A percentile compares a stretch with the other conserved stretches of the same genome.
Evolutionary conservation across 1,140 invertebrate species (phyloP).

Genomic region (Maniola jurtina): DNA sequence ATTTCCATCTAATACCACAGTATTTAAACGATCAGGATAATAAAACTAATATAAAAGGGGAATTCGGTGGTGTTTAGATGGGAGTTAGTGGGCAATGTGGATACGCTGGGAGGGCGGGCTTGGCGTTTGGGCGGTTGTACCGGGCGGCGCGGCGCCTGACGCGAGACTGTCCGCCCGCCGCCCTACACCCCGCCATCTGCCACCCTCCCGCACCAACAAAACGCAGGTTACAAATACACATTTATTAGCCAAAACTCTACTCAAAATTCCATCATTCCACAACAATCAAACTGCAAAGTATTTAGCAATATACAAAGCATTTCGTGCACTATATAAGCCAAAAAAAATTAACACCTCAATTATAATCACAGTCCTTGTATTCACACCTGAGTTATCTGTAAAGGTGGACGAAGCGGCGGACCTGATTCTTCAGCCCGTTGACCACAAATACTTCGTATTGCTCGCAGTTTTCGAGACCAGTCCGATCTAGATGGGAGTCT

Average conservation of each 20-base stretch:
- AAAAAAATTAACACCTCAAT: neutral
- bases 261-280: slow-evolving; percentile 58
- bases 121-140: slow-evolving; percentile 41
- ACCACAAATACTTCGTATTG: slow-evolving; percentile 34
- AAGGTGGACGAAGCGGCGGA: slow-evolving; percentile 49
- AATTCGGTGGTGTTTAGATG: slow-evolving; percentile 17
- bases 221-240: slow-evolving; percentile 66
- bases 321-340: too few relatives aligned
- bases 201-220: slow-evolving; percentile 62
- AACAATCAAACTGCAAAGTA: slow-evolving; percentile 17
- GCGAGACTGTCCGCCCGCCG: slow-evolving; percentile 66
- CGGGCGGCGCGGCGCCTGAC: slow-evolving; percentile 60
- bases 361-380: slow-evolving; percentile 20
- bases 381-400: slow-evolving; percentile 75
- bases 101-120: slow-evolving; percentile 42
- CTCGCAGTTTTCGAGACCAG: slow-evolving; percentile 46
- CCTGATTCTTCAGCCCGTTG: slow-evolving; percentile 44
- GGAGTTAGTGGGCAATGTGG: slow-evolving; percentile 31
- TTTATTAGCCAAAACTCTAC: slow-evolving; percentile 73
- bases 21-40: slow-evolving; percentile 9
- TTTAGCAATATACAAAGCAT: slow-evolving; percentile 15
- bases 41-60: slow-evolving; percentile 2
- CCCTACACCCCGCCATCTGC: slow-evolving; percentile 40
- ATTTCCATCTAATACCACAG: neutral
- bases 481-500: slow-evolving; percentile 47